Evolutionary conservation across 2,888 invertebrate genomes (phyloP), one percentile per base, ranked within the genome.

Genomic region (Siphlonurus alternatus): DNA sequence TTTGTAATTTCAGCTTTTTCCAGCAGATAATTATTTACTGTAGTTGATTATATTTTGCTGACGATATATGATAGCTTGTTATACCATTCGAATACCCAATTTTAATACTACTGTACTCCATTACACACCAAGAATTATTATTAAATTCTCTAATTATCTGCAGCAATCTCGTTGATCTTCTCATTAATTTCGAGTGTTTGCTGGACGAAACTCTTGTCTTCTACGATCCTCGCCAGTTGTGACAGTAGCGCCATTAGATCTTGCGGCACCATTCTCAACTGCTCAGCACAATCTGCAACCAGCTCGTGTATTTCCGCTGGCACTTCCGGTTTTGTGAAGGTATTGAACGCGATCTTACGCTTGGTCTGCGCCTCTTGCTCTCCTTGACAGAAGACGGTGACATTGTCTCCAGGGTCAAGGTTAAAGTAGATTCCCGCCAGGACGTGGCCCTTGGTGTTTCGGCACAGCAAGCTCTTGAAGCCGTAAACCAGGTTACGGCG

Each of bases 401-500:
- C 86, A 38, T 67, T 70, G 61, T 74, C 73, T 62, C 70, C 69
- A 63, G 72, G 72, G 63, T 72, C 71, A 59, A 69, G 67, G 63
- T 62, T 25, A 63, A 93, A 91, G 76, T 93, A 93, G 65, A 94
- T 78, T 23, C 93, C 93, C 61, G 93, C 91, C 51, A 83, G 80
- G 3, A 93, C 81, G 69, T 87, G 85, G 61, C 93, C 93, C 71
- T 91, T 91, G 68, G 86, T 86, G 75, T 92, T 88, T 63, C 93
- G 83, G 2, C 89, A 83, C 63, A 93, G 77, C 62, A 93, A 80
- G 3, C 74, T 74, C 64, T 83, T 75, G 74, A 88, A 84, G 72
- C 89, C 88, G 79, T 93, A 93, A 23, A 89, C 87, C 71, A 93
- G 77, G 75, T 93, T 93, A 70, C 94, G 83, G 71, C 93, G 85